Base-by-base conservation (phyloP, 1,140 invertebrate genomes). In the Ceratina japonica region DNA sequence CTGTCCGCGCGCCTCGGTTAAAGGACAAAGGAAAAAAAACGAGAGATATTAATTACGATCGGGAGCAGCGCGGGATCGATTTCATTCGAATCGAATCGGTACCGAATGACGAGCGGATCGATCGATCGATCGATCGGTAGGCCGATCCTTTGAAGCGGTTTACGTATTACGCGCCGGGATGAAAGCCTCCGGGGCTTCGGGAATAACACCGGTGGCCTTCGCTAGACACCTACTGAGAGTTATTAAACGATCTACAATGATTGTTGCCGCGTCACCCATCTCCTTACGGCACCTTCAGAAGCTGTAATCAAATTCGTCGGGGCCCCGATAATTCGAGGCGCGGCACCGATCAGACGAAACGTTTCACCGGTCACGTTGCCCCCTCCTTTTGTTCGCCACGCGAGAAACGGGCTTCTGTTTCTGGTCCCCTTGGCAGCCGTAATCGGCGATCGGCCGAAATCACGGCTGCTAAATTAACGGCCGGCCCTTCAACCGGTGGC, bases 221-320 rank as follows among this genome's bases (percentile, higher is more conserved):
- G 83, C 81, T 83, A 83, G 85, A 86, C 85, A 83, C 85, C 85
- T 84, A 86, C 85, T 86, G 85, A 68, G 85, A 86, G 75, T 86
- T 86, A 86, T 86, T 86, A 86, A 86, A 86, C 85, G 84, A 79
- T 80, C 71, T 74, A 86, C 85, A 86, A 86, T 86, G 84, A 81
- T 86, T 86, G 84, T 86, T 86, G 85, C 85, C 81, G 71, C 85
- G 85, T 86, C 85, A 86, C 84, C 81, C 85, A 86, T 86, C 83
- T 86, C 77, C 80, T 15, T 74, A 71, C 74, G 76, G 83, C 84
- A 86, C 76, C 84, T 83, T 86, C 84, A 85, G 84, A 86, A 86
- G 84, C 84, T 80, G 82, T 86, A 86, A 86, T 87, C 85, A 86
- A 86, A 85, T 87, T 86, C 86, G 79, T 84, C 78, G 79, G 71